Evolutionary conservation across 2,888 invertebrate genomes (phyloP).

Genomic region (Plagiodera versicolora): DNA sequence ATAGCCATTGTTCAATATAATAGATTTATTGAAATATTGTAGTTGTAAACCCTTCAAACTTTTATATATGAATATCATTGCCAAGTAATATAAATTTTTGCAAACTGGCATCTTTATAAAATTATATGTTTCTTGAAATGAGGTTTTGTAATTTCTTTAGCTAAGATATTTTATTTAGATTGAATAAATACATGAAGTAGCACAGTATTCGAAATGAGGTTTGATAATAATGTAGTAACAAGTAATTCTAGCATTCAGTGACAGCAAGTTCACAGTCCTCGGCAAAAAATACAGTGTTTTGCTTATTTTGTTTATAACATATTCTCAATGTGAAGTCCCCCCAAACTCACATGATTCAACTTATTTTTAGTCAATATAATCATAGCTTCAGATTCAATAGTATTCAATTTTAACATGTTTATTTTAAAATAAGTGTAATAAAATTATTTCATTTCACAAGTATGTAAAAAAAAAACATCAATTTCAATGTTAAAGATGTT

Average conservation of each 20-base stretch:
- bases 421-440: no score
- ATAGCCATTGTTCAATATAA: neutral
- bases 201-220: neutral
- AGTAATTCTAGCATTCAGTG: neutral
- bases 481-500: no score
- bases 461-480: no score
- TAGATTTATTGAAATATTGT: no score
- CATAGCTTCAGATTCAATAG: neutral
- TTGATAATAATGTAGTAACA: neutral
- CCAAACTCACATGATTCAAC: neutral
- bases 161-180: neutral
- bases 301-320: conserved; percentile 1
- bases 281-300: neutral
- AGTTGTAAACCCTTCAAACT: no score
- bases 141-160: no score
- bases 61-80: neutral
- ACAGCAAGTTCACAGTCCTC: neutral
- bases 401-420: no score
- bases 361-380: neutral
- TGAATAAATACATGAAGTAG: neutral
- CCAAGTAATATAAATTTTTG: neutral
- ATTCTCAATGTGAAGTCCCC: neutral
- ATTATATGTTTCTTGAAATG: no score
- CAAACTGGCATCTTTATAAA: no score
- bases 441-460: no score